These are phyloP conservation scores for Eptesicus fuscus DNA, from an alignment of 2,113 vertebrate species.

Conservation along the genomic window DNA sequence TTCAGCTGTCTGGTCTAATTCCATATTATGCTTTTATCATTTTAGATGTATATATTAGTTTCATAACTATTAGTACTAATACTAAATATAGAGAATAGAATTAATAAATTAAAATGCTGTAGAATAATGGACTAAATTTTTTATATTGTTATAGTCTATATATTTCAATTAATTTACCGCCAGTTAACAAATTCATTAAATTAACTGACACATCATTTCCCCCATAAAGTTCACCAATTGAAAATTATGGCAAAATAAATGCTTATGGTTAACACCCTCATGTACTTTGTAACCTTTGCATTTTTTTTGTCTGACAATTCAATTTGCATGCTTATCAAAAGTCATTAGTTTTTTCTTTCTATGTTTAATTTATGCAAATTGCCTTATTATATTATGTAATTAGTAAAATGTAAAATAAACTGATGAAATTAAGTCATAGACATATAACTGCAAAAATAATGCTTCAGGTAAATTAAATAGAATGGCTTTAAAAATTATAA, in stretches of 20 bases:
- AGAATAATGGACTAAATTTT: neutral
- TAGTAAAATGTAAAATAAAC: neutral
- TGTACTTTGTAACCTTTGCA: neutral
- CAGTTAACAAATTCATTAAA: neutral
- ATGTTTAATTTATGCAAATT: neutral
- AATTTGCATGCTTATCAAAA: neutral
- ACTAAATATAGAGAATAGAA: neutral
- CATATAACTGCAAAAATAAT: neutral
- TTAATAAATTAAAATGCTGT: neutral
- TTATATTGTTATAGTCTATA: neutral
- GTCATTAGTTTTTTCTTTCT: neutral
- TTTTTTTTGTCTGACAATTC: neutral
- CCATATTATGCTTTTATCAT: too few relatives aligned
- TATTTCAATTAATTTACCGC: neutral
- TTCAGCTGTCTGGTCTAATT: too few relatives aligned
- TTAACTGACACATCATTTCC: neutral
- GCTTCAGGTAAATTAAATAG: neutral
- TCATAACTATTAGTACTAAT: neutral
- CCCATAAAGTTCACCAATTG: neutral
- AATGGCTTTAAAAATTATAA: neutral
- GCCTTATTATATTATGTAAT: neutral
- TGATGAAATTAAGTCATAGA: neutral
- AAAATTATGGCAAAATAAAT: neutral
- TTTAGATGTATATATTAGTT: neutral
- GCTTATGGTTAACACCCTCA: neutral